A percentile compares a stretch with the other conserved stretches of the same genome.
Evolutionary conservation across 2,113 vertebrate species (phyloP).

Genomic region (Notothenia coriiceps): DNA sequence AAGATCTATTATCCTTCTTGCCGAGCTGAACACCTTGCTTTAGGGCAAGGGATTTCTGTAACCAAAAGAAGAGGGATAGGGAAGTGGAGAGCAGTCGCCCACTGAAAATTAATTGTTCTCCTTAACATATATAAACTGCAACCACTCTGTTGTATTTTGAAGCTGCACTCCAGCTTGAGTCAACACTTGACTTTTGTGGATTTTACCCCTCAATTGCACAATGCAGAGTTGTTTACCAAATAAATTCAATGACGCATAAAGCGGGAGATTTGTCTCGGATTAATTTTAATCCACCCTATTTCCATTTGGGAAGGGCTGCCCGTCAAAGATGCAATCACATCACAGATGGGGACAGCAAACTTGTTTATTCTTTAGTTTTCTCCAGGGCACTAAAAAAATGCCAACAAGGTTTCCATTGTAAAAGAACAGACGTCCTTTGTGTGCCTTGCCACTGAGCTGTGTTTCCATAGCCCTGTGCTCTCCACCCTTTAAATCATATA

Average conservation of each 20-base stretch:
- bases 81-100: not conserved
- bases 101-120: conserved; percentile 31
- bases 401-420: conserved; percentile 80
- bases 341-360: conserved; percentile 64
- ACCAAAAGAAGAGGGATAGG: not conserved
- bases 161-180: conserved; percentile 40
- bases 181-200: conserved; percentile 37
- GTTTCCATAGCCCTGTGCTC: conserved; percentile 72
- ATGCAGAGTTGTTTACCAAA: conserved; percentile 10
- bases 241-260: conserved; percentile 26
- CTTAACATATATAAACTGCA: conserved; percentile 30
- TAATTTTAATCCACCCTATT: conserved; percentile 36
- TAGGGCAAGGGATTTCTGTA: conserved; percentile 20
- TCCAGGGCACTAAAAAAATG: conserved; percentile 57
- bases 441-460: conserved; percentile 44
- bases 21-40: not conserved
- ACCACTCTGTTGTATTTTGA: conserved; percentile 14
- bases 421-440: conserved; percentile 81
- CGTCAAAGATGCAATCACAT: conserved; percentile 52
- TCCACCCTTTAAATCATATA: conserved; percentile 76
- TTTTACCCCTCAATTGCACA: conserved; percentile 27
- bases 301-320: conserved; percentile 23
- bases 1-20: not conserved
- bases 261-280: conserved; percentile 29
- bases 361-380: conserved; percentile 75